A percentile compares a stretch with the other conserved stretches of the same genome.
phyloP scores from a whole-genome alignment of 2,888 invertebrate species.

The Tubulanus polymorphus region DNA sequence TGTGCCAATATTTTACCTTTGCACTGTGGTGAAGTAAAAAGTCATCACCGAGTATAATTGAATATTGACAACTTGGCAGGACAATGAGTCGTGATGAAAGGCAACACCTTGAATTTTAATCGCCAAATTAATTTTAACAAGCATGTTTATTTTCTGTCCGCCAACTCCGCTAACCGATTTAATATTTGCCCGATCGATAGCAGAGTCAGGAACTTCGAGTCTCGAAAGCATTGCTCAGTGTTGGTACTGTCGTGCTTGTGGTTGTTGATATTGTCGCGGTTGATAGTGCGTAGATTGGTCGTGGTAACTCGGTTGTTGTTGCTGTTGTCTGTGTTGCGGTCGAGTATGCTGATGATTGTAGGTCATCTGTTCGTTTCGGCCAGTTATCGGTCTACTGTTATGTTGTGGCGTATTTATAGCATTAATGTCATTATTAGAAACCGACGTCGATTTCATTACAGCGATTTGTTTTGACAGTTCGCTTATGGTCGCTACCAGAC shows the following conservation, averaged over 20 bases:
- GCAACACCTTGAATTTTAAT: not conserved
- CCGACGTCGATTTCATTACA: too few relatives aligned
- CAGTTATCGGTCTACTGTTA: too few relatives aligned
- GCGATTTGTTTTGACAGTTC: too few relatives aligned
- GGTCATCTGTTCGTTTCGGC: too few relatives aligned
- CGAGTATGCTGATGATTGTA: too few relatives aligned
- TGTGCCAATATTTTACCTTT: too few relatives aligned
- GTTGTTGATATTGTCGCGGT: not conserved
- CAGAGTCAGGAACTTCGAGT: not conserved
- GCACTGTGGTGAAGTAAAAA: constrained; percentile 17
- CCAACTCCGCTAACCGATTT: constrained; percentile 4
- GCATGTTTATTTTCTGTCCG: constrained; percentile 1
- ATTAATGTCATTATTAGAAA: too few relatives aligned
- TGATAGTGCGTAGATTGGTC: not conserved
- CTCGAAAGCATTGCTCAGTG: not conserved
- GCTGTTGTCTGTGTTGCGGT: too few relatives aligned
- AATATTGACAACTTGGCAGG: not conserved
- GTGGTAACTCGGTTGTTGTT: too few relatives aligned
- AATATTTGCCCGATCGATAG: not conserved
- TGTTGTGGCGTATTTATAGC: too few relatives aligned
- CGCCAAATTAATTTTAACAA: constrained; percentile 5
- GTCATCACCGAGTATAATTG: constrained; percentile 16
- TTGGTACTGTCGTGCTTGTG: not conserved
- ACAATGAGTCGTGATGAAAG: constrained; percentile 5
- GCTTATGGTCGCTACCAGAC: too few relatives aligned